Evolutionary conservation across 2,888 invertebrate species (phyloP).

Genomic region (Eledone cirrhosa): DNA sequence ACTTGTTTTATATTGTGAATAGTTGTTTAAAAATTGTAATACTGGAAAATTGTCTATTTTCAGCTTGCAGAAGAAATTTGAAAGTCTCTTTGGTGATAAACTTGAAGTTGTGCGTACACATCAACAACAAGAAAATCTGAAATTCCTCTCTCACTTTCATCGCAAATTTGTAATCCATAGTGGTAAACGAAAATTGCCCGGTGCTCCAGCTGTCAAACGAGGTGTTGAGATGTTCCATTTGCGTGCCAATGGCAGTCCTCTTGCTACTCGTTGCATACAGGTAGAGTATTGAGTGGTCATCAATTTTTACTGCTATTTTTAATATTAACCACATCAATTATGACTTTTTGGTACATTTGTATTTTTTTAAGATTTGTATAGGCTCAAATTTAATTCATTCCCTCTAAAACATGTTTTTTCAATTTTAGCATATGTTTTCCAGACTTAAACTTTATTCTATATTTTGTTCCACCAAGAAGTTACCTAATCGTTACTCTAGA

Average conservation of each 20-base stretch:
- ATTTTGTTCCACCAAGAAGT: no score
- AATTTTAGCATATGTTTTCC: no score
- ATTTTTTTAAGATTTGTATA: no score
- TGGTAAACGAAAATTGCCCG: constrained; percentile 52
- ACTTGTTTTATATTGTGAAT: no score
- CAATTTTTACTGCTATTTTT: no score
- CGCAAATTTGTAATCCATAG: constrained; percentile 87
- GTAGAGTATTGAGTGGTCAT: constrained; percentile 39
- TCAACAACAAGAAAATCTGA: constrained; percentile 96
- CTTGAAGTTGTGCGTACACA: constrained; percentile 94
- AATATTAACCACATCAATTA: no score
- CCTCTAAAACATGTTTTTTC: no score
- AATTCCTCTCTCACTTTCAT: constrained; percentile 96
- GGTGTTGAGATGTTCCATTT: constrained; percentile 86
- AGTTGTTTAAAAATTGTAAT: no score
- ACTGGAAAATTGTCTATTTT: constrained; percentile 29
- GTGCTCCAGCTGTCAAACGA: constrained; percentile 48
- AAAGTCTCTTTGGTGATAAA: constrained; percentile 85
- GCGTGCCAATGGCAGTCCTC: constrained; percentile 92
- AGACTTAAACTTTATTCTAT: no score
- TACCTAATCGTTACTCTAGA: no score
- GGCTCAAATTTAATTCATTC: no score
- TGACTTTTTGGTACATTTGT: no score
- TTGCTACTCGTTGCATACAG: constrained; percentile 92
- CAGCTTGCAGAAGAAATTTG: constrained; percentile 87